phyloP scores from a whole-genome alignment of 2,113 vertebrate genomes.

The Propithecus coquereli region DNA sequence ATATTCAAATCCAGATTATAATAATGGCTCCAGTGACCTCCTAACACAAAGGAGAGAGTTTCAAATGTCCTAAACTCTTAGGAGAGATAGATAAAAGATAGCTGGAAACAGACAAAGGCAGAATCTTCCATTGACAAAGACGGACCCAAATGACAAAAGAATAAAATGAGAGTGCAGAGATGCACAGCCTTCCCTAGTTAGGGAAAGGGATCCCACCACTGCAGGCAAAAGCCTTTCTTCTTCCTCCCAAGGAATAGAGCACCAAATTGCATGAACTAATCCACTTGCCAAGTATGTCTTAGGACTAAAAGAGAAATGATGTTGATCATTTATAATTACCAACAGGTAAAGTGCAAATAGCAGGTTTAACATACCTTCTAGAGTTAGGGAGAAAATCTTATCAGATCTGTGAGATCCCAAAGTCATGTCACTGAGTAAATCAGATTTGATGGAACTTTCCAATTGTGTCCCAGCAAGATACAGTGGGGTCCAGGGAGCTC shows the following conservation, averaged over 20 bases:
- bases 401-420: background rate
- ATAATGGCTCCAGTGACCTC: background rate
- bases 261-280: background rate
- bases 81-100: background rate
- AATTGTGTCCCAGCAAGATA: background rate
- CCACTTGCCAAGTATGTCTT: background rate
- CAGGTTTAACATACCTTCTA: background rate
- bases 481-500: background rate
- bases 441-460: background rate
- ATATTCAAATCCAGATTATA: slow-evolving; percentile 19
- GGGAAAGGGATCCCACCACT: background rate
- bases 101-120: background rate
- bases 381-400: background rate
- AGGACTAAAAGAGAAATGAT: background rate
- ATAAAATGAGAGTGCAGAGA: background rate
- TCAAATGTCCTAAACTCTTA: slow-evolving; percentile 11
- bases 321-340: background rate
- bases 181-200: background rate
- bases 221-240: background rate
- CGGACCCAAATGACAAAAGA: background rate
- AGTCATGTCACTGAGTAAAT: background rate
- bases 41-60: background rate
- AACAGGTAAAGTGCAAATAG: background rate
- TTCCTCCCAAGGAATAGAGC: background rate
- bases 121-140: background rate